Evolutionary conservation across 2,113 vertebrate species (phyloP), one percentile per base, ranked within the genome.

Genomic region (Atractosteus spatula): DNA sequence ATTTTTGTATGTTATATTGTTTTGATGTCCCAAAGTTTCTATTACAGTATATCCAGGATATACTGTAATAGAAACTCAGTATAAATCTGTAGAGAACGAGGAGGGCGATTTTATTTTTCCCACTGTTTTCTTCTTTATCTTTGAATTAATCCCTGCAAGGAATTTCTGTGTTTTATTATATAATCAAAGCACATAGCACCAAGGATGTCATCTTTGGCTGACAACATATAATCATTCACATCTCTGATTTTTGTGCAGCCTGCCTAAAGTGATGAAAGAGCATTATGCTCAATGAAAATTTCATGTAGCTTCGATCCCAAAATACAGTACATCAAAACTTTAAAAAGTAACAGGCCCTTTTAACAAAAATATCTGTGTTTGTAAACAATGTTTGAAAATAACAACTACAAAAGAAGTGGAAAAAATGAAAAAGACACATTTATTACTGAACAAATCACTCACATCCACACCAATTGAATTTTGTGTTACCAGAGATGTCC

Each of bases 321-420:
- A 79, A 66, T 74, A 68, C 29, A 29, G 29, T 29, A 51, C 71
- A 66, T 57, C 75, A 76, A 77, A 68, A 76, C 76, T 77, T 62
- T 73, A 7, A 3, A 54, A 10, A 41, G 44, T 17, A 41, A 55
- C 57, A 29, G 29, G 47, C 47, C 47, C 10, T 51, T 29, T 29
- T 29, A 29, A 29, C 29, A 29, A 29, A 1, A 29, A 29, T 29
- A 1, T 29, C 29, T 29, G 29, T 29, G 1, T 29, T 29, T 29
- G 29, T 29, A 29, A 29, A 29, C 29, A 29, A 29, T 29, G 29
- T 29, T 29, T 29, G 1, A 29, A 51, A 10, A 5, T 51, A 5
- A 51, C 8, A 51, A 7, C 47, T 51, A 10, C 5, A 51, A 51
- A 51, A 51, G 5, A 51, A 51, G 10, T 51, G 10, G 10, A 10